Base-by-base conservation (phyloP, 2,888 invertebrate species). In the Tachina lurida region DNA sequence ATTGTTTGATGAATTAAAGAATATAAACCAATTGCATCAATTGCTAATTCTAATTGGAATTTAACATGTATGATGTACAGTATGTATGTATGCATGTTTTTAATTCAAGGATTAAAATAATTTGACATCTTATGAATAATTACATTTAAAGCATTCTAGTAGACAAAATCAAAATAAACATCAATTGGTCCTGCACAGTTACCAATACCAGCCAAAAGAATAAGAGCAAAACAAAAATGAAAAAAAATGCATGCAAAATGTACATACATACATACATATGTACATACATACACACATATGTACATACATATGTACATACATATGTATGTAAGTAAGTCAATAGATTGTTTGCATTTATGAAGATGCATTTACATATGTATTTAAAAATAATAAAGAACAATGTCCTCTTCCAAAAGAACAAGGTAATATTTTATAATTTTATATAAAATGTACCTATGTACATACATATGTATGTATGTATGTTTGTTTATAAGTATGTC, bases 341-440 rank as follows among this genome's bases (percentile, higher is more conserved):
- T 31, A 31, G 5, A 31, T 31, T 31, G 22, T 22, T 22, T 22
- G 31, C 4, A 31, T 31, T 31, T 31, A 31, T 31, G 31, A 31
- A 31, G 4, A 31, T 31, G 31, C 31, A 31, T 0, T 7, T 31
- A 31, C 31, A 7, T 31, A 31, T 5, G 0, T 31, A 22, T 22
- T 22, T 22, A 22, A 31, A n/a, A 15, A 62, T 31, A 56, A 45
- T 45, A 15, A 45, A 45, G 75, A 76, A 76, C 68, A 75, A 76
- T 76, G 70, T 75, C 70, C 74, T 54, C 45, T 62, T 52, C 17
- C 31, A 31, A 39, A 73, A 41, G 47, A 65, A 49, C 39, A 74
- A 56, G 67, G 67, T 60, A 78, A 60, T 22, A 54, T 71, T 17
- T 3, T 60, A 39, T 58, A n/a, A 41, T 31, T 39, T 15, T 65